phyloP scores from a whole-genome alignment of 1,140 invertebrate species.

The Periplaneta americana region DNA sequence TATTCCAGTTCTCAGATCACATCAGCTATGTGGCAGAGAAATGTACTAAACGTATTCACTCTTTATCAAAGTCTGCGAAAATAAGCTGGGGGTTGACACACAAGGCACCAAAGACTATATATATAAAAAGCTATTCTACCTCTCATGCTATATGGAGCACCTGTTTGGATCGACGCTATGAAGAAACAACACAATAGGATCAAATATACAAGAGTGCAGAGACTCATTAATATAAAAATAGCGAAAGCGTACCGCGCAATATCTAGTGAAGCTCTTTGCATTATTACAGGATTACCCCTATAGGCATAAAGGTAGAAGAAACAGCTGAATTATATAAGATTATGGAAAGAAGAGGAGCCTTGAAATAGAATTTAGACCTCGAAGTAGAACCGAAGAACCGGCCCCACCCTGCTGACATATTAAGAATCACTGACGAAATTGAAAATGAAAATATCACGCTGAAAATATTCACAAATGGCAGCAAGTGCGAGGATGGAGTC shows the following conservation, averaged over 20 bases:
- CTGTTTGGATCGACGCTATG: conserved; percentile 1
- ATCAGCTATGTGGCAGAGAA: background rate
- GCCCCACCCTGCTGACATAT: too few species aligned
- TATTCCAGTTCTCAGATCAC: too few species aligned
- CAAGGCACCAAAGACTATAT: background rate
- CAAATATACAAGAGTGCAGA: background rate
- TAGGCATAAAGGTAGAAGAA: too few species aligned
- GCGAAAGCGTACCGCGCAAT: background rate
- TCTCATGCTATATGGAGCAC: background rate
- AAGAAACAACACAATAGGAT: background rate
- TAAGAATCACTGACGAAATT: too few species aligned
- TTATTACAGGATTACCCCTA: too few species aligned
- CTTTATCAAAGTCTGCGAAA: conserved; percentile 7
- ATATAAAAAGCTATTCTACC: conserved; percentile 8
- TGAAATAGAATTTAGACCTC: too few species aligned
- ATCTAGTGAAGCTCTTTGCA: background rate
- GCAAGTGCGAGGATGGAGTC: too few species aligned
- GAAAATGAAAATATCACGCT: too few species aligned
- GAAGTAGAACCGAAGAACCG: too few species aligned
- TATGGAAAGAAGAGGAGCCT: too few species aligned
- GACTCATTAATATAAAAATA: background rate
- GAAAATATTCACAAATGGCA: too few species aligned
- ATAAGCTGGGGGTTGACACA: background rate
- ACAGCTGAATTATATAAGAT: too few species aligned
- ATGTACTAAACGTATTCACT: background rate